Conservation (phyloP, 2,797 vertebrate species). For the Falco peregrinus region DNA sequence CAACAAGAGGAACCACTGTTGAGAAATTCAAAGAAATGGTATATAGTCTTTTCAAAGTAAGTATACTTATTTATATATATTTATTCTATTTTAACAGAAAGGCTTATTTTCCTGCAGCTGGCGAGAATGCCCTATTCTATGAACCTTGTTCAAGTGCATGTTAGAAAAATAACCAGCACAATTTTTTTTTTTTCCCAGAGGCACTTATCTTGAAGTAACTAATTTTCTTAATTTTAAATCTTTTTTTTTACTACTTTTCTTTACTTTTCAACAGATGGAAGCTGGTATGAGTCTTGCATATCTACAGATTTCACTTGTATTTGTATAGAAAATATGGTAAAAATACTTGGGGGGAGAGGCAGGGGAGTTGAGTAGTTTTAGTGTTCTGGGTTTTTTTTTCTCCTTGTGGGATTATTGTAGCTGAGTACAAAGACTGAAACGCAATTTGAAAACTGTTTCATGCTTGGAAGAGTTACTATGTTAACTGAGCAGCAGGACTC, state of each 20-base stretch:
- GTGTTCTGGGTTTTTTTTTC: not conserved
- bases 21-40: slow-evolving; percentile 99
- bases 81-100: not conserved
- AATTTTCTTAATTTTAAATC: not conserved
- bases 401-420: not conserved
- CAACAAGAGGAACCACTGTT: slow-evolving; percentile 94
- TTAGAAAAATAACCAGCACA: not conserved
- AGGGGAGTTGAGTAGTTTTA: too few species aligned
- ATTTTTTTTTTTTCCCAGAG: not conserved
- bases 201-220: not conserved
- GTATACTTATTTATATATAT: not conserved
- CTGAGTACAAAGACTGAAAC: not conserved
- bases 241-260: not conserved
- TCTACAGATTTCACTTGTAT: not conserved
- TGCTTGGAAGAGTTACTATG: not conserved
- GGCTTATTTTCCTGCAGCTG: not conserved
- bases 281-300: not conserved
- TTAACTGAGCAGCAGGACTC: not conserved
- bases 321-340: not conserved
- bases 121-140: not conserved
- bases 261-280: not conserved
- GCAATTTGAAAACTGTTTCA: not conserved
- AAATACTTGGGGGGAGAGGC: not conserved
- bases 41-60: slow-evolving; percentile 90
- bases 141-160: not conserved